Percentiles rank a stretch among this genome's conserved stretches.
These are phyloP conservation scores for Heliconius himera DNA, from an alignment of 1,140 invertebrate species.

Conservation along the genomic window DNA sequence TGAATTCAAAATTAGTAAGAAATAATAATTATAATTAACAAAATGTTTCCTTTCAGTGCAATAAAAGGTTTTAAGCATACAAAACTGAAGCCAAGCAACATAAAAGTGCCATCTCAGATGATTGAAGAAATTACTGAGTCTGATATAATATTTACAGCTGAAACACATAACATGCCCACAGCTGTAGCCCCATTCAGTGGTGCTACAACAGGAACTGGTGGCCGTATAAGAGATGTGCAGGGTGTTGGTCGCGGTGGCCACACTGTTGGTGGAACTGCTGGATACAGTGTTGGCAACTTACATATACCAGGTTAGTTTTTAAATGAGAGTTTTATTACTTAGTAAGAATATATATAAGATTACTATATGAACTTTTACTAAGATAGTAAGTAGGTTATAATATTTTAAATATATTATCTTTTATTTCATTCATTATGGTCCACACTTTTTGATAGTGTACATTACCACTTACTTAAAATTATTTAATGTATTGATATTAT, in stretches of 20 bases:
- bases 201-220: constrained; percentile 98
- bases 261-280: constrained; percentile 97
- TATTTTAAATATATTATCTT: no score
- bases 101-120: constrained; percentile 86
- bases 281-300: constrained; percentile 97
- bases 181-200: constrained; percentile 96
- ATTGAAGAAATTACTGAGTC: constrained; percentile 82
- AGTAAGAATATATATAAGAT: no score
- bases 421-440: no score
- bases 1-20: not conserved
- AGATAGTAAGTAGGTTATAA: no score
- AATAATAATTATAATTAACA: not conserved
- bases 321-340: constrained; percentile 8
- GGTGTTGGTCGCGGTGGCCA: constrained; percentile 95
- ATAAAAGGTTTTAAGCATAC: constrained; percentile 91
- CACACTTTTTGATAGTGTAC: no score
- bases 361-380: no score
- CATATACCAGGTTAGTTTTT: constrained; percentile 89
- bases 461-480: no score
- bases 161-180: constrained; percentile 99
- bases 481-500: no score
- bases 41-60: constrained; percentile 85
- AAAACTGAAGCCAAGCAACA: constrained; percentile 83
- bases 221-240: constrained; percentile 96
- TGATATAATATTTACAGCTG: constrained; percentile 98